Evolutionary conservation across 2,797 vertebrate genomes (phyloP).

Genomic region (Chromis chromis): DNA sequence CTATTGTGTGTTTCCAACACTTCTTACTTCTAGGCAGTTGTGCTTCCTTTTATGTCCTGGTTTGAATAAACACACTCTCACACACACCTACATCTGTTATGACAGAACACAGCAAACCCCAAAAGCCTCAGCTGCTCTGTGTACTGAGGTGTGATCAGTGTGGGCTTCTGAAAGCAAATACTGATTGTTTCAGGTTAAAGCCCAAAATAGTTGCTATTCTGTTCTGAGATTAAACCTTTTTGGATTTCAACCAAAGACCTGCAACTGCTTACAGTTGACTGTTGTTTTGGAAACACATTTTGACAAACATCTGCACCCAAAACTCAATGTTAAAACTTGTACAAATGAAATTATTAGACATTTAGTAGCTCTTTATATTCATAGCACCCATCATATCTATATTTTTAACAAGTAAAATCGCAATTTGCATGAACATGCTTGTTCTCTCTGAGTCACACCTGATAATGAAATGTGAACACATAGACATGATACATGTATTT

Average conservation of each 20-base stretch:
- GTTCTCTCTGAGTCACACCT: not conserved
- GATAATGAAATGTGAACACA: too few relatives aligned
- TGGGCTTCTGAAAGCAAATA: conserved; percentile 23
- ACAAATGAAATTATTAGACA: conserved; percentile 2
- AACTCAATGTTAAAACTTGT: conserved; percentile 5
- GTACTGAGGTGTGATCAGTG: conserved; percentile 24
- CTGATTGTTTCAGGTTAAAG: conserved; percentile 30
- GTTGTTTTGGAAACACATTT: not conserved
- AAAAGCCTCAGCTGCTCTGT: conserved; percentile 17
- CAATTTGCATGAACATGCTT: not conserved
- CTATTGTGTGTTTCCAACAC: conserved; percentile 39
- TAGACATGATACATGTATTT: too few relatives aligned
- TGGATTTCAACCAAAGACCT: not conserved
- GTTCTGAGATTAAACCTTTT: conserved; percentile 15
- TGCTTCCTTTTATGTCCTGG: conserved; percentile 24
- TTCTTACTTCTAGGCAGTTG: conserved; percentile 5
- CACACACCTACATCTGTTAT: conserved; percentile 13
- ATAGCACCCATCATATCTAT: not conserved
- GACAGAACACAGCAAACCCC: conserved; percentile 21
- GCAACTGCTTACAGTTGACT: too few relatives aligned
- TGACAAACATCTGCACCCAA: conserved; percentile 11
- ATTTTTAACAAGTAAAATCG: not conserved
- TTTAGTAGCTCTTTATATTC: conserved; percentile 5
- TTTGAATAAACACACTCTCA: conserved; percentile 26
- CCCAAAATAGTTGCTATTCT: conserved; percentile 28